These are phyloP conservation scores for Carapus acus DNA, from an alignment of 2,797 vertebrate genomes.

Conservation along the genomic window DNA sequence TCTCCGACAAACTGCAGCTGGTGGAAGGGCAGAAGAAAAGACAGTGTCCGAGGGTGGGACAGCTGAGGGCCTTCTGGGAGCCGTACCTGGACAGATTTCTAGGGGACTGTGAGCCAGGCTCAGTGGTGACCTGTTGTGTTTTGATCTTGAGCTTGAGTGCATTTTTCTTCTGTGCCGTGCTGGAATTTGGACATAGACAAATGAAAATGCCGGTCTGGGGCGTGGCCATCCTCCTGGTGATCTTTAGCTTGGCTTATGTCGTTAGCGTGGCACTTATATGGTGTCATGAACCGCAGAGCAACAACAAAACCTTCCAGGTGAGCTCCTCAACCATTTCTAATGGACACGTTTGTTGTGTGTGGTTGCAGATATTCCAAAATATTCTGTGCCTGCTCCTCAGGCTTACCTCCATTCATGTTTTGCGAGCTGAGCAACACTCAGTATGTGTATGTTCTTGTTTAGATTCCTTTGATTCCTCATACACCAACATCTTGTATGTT, in stretches of 20 bases:
- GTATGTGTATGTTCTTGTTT: constrained; percentile 7
- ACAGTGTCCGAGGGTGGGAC: no score
- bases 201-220: constrained; percentile 84
- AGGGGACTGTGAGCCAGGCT: no score
- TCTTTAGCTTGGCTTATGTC: constrained; percentile 76
- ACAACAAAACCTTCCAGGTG: constrained; percentile 89
- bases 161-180: constrained; percentile 73
- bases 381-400: background rate
- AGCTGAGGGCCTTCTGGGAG: no score
- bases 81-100: no score
- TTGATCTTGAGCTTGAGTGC: constrained; percentile 68
- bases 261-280: constrained; percentile 83
- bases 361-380: no score
- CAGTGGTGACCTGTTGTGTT: no score
- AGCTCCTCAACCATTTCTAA: background rate
- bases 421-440: background rate
- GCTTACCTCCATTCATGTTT: background rate
- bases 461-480: constrained; percentile 92
- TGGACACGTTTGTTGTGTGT: no score
- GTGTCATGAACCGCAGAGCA: constrained; percentile 82
- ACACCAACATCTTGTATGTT: constrained; percentile 70
- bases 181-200: constrained; percentile 78
- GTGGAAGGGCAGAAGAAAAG: no score
- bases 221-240: constrained; percentile 73
- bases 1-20: no score